Percentiles rank a stretch among this genome's conserved stretches.
phyloP scores from a whole-genome alignment of 1,140 invertebrate genomes.

The Saxidomus purpurata region DNA sequence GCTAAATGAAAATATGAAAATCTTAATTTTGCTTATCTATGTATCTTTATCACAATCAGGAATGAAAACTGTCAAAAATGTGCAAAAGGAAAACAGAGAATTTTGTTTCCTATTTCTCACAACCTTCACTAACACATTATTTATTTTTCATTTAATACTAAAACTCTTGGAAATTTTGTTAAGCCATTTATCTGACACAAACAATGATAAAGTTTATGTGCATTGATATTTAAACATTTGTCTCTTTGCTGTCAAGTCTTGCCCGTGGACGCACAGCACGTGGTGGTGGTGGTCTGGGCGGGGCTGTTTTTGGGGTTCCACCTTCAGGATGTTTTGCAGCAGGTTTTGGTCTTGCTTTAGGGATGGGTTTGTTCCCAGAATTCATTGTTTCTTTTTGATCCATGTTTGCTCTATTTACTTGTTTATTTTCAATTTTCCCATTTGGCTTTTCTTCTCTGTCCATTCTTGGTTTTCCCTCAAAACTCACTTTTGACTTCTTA shows the following conservation, averaged over 20 bases:
- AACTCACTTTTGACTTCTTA: no score
- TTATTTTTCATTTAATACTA: no score
- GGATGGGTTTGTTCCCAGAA: not conserved
- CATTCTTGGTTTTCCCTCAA: no score
- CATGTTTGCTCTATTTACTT: not conserved
- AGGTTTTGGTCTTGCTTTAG: slow-evolving; percentile 36
- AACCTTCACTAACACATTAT: not conserved
- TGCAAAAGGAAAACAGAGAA: no score
- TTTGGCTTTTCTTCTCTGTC: no score
- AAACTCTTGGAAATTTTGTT: not conserved
- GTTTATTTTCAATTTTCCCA: no score
- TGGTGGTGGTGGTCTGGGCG: slow-evolving; percentile 30
- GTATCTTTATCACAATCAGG: no score
- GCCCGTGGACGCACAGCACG: slow-evolving; percentile 17
- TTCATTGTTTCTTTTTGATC: not conserved
- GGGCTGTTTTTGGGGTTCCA: not conserved
- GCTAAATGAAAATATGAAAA: no score
- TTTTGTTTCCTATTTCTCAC: not conserved
- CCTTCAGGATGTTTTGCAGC: not conserved
- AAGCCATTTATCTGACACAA: not conserved
- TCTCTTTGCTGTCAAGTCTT: slow-evolving; percentile 59
- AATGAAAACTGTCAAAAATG: no score
- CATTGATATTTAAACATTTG: slow-evolving; percentile 24
- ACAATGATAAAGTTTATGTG: not conserved
- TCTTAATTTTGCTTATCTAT: no score